These are phyloP conservation scores for Palaemon carinicauda DNA, from an alignment of 1,140 invertebrate genomes.

Conservation along the genomic window DNA sequence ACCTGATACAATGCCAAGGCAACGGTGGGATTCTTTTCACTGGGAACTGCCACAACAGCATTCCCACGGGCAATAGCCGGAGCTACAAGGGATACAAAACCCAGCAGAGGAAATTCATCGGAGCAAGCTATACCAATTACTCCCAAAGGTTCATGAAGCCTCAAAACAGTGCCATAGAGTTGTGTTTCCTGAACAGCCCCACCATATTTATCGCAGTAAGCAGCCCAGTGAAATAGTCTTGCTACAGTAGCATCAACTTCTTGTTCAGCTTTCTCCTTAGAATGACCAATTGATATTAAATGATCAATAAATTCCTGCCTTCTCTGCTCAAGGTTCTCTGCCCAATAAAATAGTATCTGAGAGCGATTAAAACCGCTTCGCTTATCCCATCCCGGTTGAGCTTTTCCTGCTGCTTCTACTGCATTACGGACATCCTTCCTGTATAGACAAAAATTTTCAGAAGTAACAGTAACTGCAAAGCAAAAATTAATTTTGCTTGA, in stretches of 20 bases:
- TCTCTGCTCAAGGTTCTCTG: slow-evolving; percentile 66
- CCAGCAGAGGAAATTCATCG: slow-evolving; percentile 65
- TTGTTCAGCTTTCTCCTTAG: slow-evolving; percentile 59
- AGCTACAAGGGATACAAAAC: slow-evolving; percentile 66
- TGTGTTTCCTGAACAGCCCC: slow-evolving; percentile 67
- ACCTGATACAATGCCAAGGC: slow-evolving; percentile 68
- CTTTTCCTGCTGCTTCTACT: slow-evolving; percentile 66
- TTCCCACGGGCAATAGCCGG: slow-evolving; percentile 67
- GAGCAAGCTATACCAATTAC: slow-evolving; percentile 68
- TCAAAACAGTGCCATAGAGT: slow-evolving; percentile 66
- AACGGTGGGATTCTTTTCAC: slow-evolving; percentile 64
- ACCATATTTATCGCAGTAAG: slow-evolving; percentile 67
- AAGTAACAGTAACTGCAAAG: not conserved
- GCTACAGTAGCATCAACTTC: slow-evolving; percentile 66
- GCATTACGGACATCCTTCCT: slow-evolving; percentile 69
- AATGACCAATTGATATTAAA: slow-evolving; percentile 61
- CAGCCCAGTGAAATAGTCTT: slow-evolving; percentile 67
- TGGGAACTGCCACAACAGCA: slow-evolving; percentile 66
- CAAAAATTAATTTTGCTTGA: not conserved
- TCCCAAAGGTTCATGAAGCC: slow-evolving; percentile 67
- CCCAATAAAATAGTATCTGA: slow-evolving; percentile 68
- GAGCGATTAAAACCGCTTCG: slow-evolving; percentile 66
- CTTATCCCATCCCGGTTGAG: slow-evolving; percentile 66
- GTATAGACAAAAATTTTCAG: not conserved
- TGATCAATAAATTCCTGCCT: slow-evolving; percentile 63